Evolutionary conservation across 2,888 invertebrate species (phyloP), one percentile per base, ranked within the genome.

Genomic region (Heliconius cydno): DNA sequence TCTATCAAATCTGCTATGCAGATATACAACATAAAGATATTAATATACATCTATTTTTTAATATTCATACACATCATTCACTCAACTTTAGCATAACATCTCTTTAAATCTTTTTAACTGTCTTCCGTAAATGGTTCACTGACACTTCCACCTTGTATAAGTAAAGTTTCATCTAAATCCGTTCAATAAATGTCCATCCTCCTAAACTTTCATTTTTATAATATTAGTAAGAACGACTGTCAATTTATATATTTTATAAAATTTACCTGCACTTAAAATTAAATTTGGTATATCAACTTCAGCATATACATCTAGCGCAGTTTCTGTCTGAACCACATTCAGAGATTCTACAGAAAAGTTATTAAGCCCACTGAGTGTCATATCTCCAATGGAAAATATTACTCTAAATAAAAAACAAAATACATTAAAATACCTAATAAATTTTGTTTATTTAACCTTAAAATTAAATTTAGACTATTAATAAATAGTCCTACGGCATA

Each of bases 291-390:
- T 84, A 3, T 71, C 77, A 2, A 90, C 60, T 34, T 81, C 77
- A 1, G 85, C 84, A 1, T 86, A 84, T 15, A 86, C 86, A 65
- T 83, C 77, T 25, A 87, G 79, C 34, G 82, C 68, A n/a, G 83
- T 76, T 46, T 84, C 76, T 52, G 84, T 84, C 3, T 77, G 67
- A 19, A 76, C 25, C 15, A 87, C 86, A 10, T 84, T 78, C 30
- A 90, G 80, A 65, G 84, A 79, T 25, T 85, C 83, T 13, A 90
- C 86, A 19, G 82, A 82, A 66, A 90, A 89, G 19, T 84, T 85
- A 74, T 86, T 84, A 2, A 88, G 83, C 52, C 90, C 90, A 15
- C 68, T 80, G 77, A 90, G 60, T 76, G 80, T 82, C 85, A 90
- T 85, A 6, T 86, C 83, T 67, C 85, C 87, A 4, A 89, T 86